Percentiles rank a stretch among this genome's conserved stretches.
These are phyloP conservation scores for Drosophila ohnishii DNA, from an alignment of 1,140 invertebrate genomes.

Conservation along the genomic window DNA sequence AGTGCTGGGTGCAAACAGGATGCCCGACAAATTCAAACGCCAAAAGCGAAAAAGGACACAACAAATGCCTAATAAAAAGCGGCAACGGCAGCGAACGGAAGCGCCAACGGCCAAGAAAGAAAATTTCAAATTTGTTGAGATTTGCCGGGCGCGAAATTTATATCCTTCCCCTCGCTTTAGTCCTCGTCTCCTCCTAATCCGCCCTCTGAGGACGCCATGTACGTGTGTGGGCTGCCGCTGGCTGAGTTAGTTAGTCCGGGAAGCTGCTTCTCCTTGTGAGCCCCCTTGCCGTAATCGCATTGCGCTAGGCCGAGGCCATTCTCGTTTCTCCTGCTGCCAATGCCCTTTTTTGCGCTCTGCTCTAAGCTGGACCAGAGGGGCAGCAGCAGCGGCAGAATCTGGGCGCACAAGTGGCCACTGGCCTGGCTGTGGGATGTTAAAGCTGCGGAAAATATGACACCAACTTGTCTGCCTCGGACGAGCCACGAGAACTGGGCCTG, in stretches of 20 bases:
- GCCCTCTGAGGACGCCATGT: conserved; percentile 18
- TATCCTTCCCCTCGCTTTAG: conserved; percentile 43
- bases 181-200: conserved; percentile 16
- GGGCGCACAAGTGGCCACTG: conserved; percentile 58
- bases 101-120: conserved; percentile 54
- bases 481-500: conserved; percentile 21
- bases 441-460: conserved; percentile 81
- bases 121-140: conserved; percentile 77
- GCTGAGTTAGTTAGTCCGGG: conserved; percentile 35
- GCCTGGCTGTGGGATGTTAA: conserved; percentile 63
- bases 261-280: conserved; percentile 7
- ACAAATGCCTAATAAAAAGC: conserved; percentile 66
- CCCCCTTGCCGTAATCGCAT: conserved; percentile 52
- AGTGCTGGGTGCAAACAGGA: conserved; percentile 51
- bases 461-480: conserved; percentile 48
- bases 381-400: conserved; percentile 20
- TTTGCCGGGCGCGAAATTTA: conserved; percentile 76
- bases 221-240: conserved; percentile 37
- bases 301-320: conserved; percentile 59
- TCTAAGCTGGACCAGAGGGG: conserved; percentile 27
- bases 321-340: conserved; percentile 3
- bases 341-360: conserved; percentile 3
- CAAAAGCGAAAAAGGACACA: conserved; percentile 63
- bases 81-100: conserved; percentile 65
- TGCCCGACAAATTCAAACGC: conserved; percentile 72